These are phyloP conservation scores for Corapipo altera DNA, from an alignment of 2,113 vertebrate species.

Conservation along the genomic window DNA sequence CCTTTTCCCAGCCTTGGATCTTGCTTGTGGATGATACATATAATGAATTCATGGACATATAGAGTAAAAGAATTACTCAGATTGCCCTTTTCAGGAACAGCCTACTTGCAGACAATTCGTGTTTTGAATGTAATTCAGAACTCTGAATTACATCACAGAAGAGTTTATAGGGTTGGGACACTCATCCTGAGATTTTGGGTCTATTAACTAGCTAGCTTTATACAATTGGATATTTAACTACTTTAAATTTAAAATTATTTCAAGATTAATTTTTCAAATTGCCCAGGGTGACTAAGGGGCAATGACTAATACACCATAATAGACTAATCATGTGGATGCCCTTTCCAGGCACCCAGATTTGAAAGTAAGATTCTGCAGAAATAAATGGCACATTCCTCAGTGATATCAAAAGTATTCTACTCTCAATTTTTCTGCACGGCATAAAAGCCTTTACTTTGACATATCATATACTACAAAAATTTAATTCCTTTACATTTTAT, in stretches of 20 bases:
- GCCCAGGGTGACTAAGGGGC: not conserved
- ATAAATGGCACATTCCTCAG: not conserved
- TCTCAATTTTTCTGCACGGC: not conserved
- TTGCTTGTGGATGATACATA: not conserved
- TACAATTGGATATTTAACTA: not conserved
- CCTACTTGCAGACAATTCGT: not conserved
- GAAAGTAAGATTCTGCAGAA: conserved; percentile 15
- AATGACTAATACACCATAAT: not conserved
- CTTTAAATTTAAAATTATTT: not conserved
- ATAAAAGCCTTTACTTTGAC: not conserved
- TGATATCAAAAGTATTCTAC: not conserved
- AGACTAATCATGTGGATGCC: not conserved
- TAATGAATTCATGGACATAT: not conserved
- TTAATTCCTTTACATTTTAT: not conserved
- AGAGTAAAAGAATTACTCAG: not conserved
- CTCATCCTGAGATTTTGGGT: not conserved
- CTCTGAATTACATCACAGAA: not conserved
- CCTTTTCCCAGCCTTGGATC: not conserved
- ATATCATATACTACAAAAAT: not conserved
- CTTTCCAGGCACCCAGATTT: not conserved
- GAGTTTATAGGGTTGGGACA: not conserved
- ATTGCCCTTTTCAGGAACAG: not conserved
- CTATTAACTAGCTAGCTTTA: not conserved
- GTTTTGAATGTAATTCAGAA: not conserved
- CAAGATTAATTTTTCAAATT: not conserved